Base-by-base conservation (phyloP, 1,140 invertebrate genomes). In the Temnothorax curvispinosus region DNA sequence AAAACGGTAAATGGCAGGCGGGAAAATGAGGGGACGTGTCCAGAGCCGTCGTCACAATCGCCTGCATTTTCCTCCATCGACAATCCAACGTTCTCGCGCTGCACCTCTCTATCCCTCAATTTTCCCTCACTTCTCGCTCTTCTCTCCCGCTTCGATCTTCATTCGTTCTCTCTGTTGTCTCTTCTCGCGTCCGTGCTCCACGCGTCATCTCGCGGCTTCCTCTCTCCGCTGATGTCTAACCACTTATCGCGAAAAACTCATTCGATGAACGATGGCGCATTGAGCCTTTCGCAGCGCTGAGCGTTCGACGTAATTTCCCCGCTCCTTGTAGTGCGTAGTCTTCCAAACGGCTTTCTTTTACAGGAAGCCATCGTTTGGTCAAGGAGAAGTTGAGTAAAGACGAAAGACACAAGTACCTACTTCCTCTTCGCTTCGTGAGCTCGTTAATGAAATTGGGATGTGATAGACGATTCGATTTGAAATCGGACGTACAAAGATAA, bases 161-260 rank as follows among this genome's bases (percentile, higher is more conserved):
- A 44, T 6, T 50, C 44, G 35, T 21, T 62, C 47, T 64, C n/a
- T 76, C 56, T 69, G n/a, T 80, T 69, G 32, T 69, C 77, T 69
- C 77, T 64, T 32, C 38, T 64, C 56, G n/a, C 74, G 54, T 65
- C 4, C 65, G 38, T 82, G 38, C 41, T 60, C 21, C 78, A 82
- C 38, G 67, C 69, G 56, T 84, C 69, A 84, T 84, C 69, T 72
- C 54, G 38, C 41, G 21, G 44, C 56, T 35, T 58, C 80, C 60
- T 56, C 60, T 56, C 52, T 76, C 56, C 8, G 50, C 58, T 67
- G 21, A 21, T 21, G 58, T 69, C 82, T 86, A 88, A 85, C 86
- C 88, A 60, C 50, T 47, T 41, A 32, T 72, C 58, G 65, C 77
- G 86, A 90, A 90, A 90, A 90, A 86, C 78, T 90, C 85, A 85